A percentile compares a stretch with the other conserved stretches of the same genome.
Evolutionary conservation across 1,140 invertebrate species (phyloP).

Genomic region (Dinoponera quadriceps): DNA sequence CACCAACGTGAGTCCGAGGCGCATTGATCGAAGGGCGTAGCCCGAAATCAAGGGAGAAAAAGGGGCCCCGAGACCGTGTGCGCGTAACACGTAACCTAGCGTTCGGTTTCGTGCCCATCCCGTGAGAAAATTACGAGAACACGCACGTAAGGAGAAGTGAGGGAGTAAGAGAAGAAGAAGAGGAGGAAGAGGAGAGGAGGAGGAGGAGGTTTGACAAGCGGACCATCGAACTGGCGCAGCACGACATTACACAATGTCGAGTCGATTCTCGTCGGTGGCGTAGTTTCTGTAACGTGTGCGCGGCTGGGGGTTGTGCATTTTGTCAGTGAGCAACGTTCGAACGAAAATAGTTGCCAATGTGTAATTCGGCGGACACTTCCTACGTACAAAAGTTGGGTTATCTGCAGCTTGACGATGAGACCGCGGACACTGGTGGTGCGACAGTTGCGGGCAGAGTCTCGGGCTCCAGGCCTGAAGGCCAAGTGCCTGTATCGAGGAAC

Average conservation of each 20-base stretch:
- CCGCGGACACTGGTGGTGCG: conserved; percentile 61
- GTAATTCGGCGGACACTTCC: conserved; percentile 82
- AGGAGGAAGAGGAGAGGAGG: not conserved
- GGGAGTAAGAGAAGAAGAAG: conserved; percentile 22
- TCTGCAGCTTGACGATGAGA: conserved; percentile 82
- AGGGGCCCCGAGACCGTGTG: conserved; percentile 14
- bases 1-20: conserved; percentile 47
- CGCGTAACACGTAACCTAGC: conserved; percentile 38
- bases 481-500: conserved; percentile 79
- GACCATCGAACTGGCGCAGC: conserved; percentile 26
- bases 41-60: conserved; percentile 69
- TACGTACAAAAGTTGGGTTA: conserved; percentile 84
- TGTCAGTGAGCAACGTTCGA: conserved; percentile 20
- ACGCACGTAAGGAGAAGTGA: conserved; percentile 32
- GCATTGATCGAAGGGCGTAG: conserved; percentile 73
- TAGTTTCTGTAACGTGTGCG: not conserved
- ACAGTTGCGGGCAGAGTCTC: conserved; percentile 65
- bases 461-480: conserved; percentile 81
- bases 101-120: conserved; percentile 44
- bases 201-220: conserved; percentile 57
- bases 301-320: not conserved
- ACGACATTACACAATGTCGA: conserved; percentile 47
- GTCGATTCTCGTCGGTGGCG: conserved; percentile 2
- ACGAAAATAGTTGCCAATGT: conserved; percentile 80
- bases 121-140: conserved; percentile 61